Conservation (phyloP, 1,140 invertebrate genomes). For the Nilaparvata lugens region DNA sequence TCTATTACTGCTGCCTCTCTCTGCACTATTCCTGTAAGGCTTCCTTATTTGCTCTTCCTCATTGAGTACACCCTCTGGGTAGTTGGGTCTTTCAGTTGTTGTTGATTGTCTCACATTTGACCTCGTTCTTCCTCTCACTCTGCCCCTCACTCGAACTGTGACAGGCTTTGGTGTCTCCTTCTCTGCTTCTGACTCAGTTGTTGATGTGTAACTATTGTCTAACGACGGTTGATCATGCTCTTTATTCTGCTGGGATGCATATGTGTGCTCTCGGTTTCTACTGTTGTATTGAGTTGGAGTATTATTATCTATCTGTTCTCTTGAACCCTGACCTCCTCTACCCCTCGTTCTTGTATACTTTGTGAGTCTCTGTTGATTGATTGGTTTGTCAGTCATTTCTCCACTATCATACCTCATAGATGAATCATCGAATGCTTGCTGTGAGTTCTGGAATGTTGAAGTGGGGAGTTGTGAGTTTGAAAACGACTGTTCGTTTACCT, state of each 20-base stretch:
- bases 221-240: background rate
- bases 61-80: background rate
- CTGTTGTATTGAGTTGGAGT: background rate
- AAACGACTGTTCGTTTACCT: too few relatives aligned
- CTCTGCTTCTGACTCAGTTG: background rate
- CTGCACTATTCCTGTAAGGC: background rate
- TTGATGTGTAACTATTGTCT: background rate
- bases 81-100: conserved; percentile 14
- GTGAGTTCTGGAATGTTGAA: background rate
- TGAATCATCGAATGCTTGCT: background rate
- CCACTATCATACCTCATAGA: background rate
- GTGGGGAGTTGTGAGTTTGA: background rate
- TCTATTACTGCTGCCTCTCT: background rate
- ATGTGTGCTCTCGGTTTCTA: too few relatives aligned
- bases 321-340: background rate
- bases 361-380: conserved; percentile 9
- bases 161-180: conserved; percentile 3
- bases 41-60: too few relatives aligned
- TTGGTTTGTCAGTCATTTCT: background rate
- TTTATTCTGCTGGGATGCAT: too few relatives aligned
- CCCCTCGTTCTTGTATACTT: conserved; percentile 6
- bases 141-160: conserved; percentile 8
- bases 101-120: background rate
- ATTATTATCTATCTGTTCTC: background rate
- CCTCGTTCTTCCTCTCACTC: conserved; percentile 8